Conservation (phyloP, 2,888 invertebrate genomes). For the Matsumyia berberina region DNA sequence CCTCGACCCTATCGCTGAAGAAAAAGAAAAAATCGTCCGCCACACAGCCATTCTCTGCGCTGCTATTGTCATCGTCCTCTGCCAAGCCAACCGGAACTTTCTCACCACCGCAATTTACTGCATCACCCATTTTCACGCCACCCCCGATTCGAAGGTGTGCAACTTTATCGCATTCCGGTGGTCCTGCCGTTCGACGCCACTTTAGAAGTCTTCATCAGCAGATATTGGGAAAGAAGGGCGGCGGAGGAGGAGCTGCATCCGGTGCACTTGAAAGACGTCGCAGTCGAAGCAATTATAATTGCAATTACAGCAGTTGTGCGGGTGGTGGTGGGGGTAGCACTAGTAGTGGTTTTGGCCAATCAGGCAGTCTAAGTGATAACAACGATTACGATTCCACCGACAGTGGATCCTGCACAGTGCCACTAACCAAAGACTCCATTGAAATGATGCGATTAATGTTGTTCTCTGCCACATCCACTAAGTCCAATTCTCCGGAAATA, state of each 20-base stretch:
- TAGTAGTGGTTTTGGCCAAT: slow-evolving; percentile 78
- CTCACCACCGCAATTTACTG: slow-evolving; percentile 80
- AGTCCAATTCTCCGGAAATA: slow-evolving; percentile 77
- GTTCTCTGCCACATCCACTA: slow-evolving; percentile 81
- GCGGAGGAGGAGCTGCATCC: slow-evolving; percentile 38
- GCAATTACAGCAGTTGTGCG: slow-evolving; percentile 70
- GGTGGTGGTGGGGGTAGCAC: slow-evolving; percentile 75
- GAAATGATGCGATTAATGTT: slow-evolving; percentile 83
- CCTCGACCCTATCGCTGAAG: slow-evolving; percentile 54
- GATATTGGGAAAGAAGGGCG: slow-evolving; percentile 77
- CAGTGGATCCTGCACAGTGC: slow-evolving; percentile 83
- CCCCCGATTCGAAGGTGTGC: slow-evolving; percentile 83
- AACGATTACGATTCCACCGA: slow-evolving; percentile 80
- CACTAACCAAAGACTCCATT: slow-evolving; percentile 81
- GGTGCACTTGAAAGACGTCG: slow-evolving; percentile 67
- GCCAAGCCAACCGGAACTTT: slow-evolving; percentile 80
- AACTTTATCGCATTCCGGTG: slow-evolving; percentile 81
- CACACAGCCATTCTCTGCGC: slow-evolving; percentile 45
- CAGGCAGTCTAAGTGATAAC: slow-evolving; percentile 78
- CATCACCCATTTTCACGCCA: slow-evolving; percentile 82
- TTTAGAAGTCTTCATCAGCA: slow-evolving; percentile 82
- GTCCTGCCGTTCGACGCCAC: slow-evolving; percentile 78
- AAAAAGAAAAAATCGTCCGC: slow-evolving; percentile 62
- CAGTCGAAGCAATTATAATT: slow-evolving; percentile 74
- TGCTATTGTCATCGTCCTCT: slow-evolving; percentile 70